Conservation (phyloP, 64 coral and sea anemone species). For the Trachythela sp. region DNA sequence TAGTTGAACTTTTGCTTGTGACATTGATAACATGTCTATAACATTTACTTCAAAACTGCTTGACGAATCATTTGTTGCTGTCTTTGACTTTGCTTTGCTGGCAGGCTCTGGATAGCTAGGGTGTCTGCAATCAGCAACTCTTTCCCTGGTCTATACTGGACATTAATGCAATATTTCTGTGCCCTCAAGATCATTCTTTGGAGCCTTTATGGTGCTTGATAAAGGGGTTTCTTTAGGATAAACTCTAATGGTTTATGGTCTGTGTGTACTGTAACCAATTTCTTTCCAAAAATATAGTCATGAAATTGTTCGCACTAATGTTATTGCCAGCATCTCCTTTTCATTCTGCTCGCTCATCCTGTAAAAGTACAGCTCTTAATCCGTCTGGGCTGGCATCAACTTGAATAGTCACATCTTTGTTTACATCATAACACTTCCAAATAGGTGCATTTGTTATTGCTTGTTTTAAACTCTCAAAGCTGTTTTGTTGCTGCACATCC, state of each 20-base stretch:
- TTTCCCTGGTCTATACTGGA: not conserved
- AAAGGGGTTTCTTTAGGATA: not conserved
- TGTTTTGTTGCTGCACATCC: not conserved
- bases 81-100: not conserved
- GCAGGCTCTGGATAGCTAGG: not conserved
- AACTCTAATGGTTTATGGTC: not conserved
- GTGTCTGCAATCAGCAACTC: slow-evolving; percentile 32
- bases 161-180: not conserved
- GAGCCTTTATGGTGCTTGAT: not conserved
- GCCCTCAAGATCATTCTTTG: not conserved
- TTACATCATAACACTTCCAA: not conserved
- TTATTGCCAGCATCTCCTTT: too few relatives aligned
- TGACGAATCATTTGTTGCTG: too few relatives aligned
- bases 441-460: not conserved
- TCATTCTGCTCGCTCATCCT: too few relatives aligned
- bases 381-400: slow-evolving; percentile 4
- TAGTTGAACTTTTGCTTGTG: too few relatives aligned
- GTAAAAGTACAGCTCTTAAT: not conserved
- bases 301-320: too few relatives aligned
- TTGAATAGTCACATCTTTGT: not conserved
- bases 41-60: too few relatives aligned
- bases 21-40: too few relatives aligned
- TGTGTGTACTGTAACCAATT: not conserved
- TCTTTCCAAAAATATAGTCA: too few relatives aligned
- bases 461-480: not conserved